phyloP scores from a whole-genome alignment of 2,888 invertebrate species.

The Antheraea yamamai region DNA sequence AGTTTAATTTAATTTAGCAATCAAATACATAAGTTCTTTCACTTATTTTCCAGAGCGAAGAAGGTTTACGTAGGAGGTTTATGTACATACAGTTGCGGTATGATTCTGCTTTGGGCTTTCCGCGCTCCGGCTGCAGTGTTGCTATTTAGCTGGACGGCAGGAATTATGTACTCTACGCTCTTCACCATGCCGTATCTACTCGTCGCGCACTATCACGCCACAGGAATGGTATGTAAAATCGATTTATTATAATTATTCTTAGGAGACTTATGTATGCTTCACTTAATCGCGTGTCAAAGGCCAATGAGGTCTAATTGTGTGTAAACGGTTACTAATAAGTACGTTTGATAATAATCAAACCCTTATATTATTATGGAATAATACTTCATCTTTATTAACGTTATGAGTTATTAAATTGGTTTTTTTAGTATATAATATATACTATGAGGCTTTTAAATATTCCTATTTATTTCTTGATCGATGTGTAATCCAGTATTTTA shows the following conservation, averaged over 20 bases:
- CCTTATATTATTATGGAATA: too few species aligned
- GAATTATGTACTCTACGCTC: conserved; percentile 98
- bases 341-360: too few species aligned
- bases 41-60: conserved; percentile 86
- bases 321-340: too few species aligned
- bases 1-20: not conserved
- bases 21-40: not conserved
- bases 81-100: conserved; percentile 93
- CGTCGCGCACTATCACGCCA: conserved; percentile 96
- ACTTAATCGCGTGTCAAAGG: too few species aligned
- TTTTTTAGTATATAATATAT: too few species aligned
- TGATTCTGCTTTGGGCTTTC: conserved; percentile 91
- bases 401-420: too few species aligned
- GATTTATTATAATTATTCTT: not conserved
- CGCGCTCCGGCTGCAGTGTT: conserved; percentile 91
- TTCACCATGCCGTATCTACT: conserved; percentile 98
- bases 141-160: conserved; percentile 95
- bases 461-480: too few species aligned
- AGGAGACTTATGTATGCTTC: too few species aligned
- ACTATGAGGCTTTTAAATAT: too few species aligned
- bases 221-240: conserved; percentile 86
- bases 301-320: too few species aligned
- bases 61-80: conserved; percentile 94
- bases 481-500: too few species aligned
- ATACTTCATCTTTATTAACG: too few species aligned